Evolutionary conservation across 1,140 invertebrate species (phyloP), one percentile per base, ranked within the genome.

Genomic region (Drosophila tsacasi): DNA sequence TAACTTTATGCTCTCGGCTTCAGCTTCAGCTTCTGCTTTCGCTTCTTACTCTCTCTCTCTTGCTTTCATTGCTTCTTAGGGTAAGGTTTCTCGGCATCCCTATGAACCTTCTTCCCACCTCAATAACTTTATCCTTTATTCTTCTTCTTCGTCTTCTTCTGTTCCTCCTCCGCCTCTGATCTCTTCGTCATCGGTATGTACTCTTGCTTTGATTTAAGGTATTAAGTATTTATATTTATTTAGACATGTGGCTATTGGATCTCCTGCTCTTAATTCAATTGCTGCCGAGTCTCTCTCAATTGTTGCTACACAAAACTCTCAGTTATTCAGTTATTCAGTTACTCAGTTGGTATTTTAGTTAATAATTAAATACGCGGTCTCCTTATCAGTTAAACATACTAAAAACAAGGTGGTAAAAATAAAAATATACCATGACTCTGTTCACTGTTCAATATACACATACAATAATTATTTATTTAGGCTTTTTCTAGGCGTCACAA

Each of bases 1-100:
- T 74, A 83, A 79, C 81, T 83, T 85, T 85, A 78, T 71, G 74
- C 72, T 82, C 72, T 55, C 67, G 59, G 46, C 44, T 73, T 80
- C 42, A 40, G 46, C 44, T 73, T 80, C 32, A 40, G 64, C 64
- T 47, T 61, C 19, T 17, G 42, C 30, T 55, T 76, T 64, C 46
- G 13, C 42, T 66, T 74, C 39, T 58, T 39, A 40, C 40, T 49
- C 27, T 25, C 44, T 66, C 69, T 65, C 66, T 32, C 27, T 39
- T 32, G 52, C 52, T 27, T 72, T 55, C 19, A 50, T 40, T 49
- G 32, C 47, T 37, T 39, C 47, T 37, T 39, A 25, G 21, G 42
- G 30, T 54, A 30, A 52, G 25, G 49, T 27, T 5, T 27, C 17
- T 27, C 17, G 7, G 47, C 17, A 27, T 50, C 47, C 59, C 57